phyloP scores from a whole-genome alignment of 2,797 vertebrate genomes.

The Myiotriccus ornatus region DNA sequence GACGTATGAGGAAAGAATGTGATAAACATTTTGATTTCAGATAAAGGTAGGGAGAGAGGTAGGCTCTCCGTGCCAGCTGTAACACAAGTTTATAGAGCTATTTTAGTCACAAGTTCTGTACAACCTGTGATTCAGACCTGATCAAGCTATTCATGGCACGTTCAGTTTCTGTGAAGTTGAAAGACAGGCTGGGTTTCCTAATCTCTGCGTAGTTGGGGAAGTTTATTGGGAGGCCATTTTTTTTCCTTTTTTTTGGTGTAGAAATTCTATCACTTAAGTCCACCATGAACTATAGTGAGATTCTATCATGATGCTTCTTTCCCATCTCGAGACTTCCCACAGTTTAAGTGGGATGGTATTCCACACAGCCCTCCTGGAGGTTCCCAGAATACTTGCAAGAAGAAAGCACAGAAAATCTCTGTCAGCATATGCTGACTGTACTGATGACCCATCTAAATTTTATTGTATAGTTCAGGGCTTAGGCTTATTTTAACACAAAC shows the following conservation, averaged over 20 bases:
- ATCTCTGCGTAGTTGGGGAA: background rate
- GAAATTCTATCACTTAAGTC: background rate
- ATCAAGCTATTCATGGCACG: slow-evolving; percentile 23
- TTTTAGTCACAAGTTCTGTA: slow-evolving; percentile 22
- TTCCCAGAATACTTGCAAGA: background rate
- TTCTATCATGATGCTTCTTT: background rate
- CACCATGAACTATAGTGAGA: background rate
- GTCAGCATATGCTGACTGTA: background rate
- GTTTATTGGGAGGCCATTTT: background rate
- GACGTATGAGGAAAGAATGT: slow-evolving; percentile 67
- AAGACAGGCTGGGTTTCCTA: slow-evolving; percentile 45
- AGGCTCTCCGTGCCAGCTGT: background rate
- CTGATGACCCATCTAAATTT: background rate
- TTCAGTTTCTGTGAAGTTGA: slow-evolving; percentile 28
- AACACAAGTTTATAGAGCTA: slow-evolving; percentile 15
- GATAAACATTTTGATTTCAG: slow-evolving; percentile 58
- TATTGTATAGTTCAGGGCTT: background rate
- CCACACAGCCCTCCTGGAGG: background rate
- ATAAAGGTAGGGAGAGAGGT: slow-evolving; percentile 52
- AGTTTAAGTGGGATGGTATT: background rate
- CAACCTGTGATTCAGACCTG: slow-evolving; percentile 52
- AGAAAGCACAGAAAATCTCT: background rate
- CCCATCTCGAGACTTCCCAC: background rate
- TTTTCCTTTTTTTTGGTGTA: background rate
- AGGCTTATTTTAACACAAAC: background rate